Evolutionary conservation across 2,113 vertebrate genomes (phyloP), one percentile per base, ranked within the genome.

Genomic region (Protomyctophum bolini): DNA sequence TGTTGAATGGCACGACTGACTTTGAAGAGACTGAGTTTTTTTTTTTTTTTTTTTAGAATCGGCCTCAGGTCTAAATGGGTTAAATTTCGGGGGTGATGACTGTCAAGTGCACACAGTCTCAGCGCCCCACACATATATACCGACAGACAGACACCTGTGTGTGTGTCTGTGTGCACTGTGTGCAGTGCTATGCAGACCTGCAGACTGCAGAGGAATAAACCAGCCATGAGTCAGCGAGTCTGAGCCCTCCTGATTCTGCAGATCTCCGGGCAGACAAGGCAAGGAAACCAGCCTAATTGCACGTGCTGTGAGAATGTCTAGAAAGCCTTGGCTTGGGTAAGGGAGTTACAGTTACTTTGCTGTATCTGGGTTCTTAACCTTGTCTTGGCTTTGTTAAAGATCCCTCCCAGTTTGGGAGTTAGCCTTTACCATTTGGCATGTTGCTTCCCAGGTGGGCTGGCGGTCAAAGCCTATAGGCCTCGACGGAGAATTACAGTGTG

Each of bases 291-390:
- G 64, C 61, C 63, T 66, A 63, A 68, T 70, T 66, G 33, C 72
- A 47, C 60, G 57, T 46, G n/a, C n/a, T n/a, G 69, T 69, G 33
- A 12, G n/a, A n/a, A 68, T 72, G 47, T 12, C 70, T 76, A 54
- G 52, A 54, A 54, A 54, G 33, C 33, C 3, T 41, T 41, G 33
- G 33, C 33, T 41, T 41, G 1, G 5, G 33, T 1, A 3, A 41
- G 33, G 33, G 33, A 41, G 33, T 41, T 41, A 41, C 3, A 41
- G 33, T 41, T 41, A 6, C 33, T 41, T 41, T 41, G 33, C 33
- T 41, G 33, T 41, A 41, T 41, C 33, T 41, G 33, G 33, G 33
- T 70, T 61, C 29, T 62, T 62, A 47, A n/a, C 2, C 12, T 70
- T 29, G 5, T 9, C 46, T 70, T 55, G 28, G 50, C 12, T 45